Conservation (phyloP, 2,888 invertebrate genomes). For the Sminthurinus aureus region DNA sequence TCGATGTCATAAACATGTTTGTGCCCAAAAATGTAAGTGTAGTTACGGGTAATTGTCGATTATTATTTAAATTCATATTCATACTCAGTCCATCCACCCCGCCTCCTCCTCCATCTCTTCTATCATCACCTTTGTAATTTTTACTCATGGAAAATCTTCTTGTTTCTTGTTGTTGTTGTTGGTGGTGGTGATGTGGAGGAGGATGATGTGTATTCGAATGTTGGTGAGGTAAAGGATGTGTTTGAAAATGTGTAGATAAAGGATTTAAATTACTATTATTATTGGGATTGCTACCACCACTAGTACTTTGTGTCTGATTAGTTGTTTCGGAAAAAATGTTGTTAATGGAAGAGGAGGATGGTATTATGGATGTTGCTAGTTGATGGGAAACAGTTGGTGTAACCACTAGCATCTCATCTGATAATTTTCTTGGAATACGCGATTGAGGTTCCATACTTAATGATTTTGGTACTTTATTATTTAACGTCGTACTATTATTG, state of each 20-base stretch:
- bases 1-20: conserved; percentile 38
- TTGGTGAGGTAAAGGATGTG: not conserved
- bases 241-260: not conserved
- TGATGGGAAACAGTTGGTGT: conserved; percentile 1
- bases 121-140: conserved; percentile 39
- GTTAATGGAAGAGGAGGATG: not conserved
- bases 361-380: not conserved
- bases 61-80: conserved; percentile 23
- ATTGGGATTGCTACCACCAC: not conserved
- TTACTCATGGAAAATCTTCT: conserved; percentile 48
- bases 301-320: not conserved
- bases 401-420: conserved; percentile 24
- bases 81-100: conserved; percentile 23
- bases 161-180: conserved; percentile 41
- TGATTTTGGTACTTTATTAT: conserved; percentile 37
- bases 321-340: too few species aligned
- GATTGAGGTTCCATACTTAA: conserved; percentile 19
- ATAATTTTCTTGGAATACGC: conserved; percentile 39
- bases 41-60: conserved; percentile 54
- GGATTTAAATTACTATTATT: not conserved
- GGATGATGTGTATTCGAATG: not conserved
- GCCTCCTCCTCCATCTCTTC: not conserved
- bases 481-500: conserved; percentile 21
- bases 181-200: not conserved
- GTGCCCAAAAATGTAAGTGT: conserved; percentile 56